These are phyloP conservation scores for Halcyon senegalensis DNA, from an alignment of 2,113 vertebrate genomes.

Conservation along the genomic window DNA sequence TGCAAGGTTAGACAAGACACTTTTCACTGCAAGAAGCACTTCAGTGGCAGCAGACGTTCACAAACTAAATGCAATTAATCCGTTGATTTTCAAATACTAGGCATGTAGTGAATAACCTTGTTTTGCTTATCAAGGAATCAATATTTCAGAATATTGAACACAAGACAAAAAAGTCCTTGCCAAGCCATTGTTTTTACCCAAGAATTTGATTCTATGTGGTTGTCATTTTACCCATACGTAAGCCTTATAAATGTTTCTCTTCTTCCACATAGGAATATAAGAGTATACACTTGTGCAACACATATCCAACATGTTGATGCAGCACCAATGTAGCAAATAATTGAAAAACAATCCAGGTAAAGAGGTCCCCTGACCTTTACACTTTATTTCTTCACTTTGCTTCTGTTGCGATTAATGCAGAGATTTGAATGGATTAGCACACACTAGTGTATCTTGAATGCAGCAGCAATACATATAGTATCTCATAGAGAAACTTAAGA, in stretches of 20 bases:
- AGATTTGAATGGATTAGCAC: background rate
- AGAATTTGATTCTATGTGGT: background rate
- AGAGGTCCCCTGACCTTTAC: background rate
- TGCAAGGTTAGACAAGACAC: fast-evolving
- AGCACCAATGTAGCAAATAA: fast-evolving
- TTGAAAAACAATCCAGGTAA: background rate
- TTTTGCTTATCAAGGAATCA: background rate
- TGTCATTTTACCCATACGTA: background rate
- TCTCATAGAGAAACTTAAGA: background rate
- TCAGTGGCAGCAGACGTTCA: background rate
- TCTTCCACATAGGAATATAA: background rate
- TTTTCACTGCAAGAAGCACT: background rate
- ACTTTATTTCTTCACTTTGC: background rate
- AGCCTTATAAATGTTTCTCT: background rate
- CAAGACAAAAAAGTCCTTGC: background rate
- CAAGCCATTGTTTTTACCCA: background rate
- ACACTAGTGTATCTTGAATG: background rate
- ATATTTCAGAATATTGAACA: background rate
- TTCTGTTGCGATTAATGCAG: background rate
- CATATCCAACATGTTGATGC: no score
- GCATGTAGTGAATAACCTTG: background rate
- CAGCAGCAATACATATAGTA: background rate
- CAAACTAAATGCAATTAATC: background rate
- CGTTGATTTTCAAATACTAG: background rate
- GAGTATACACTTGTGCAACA: background rate